Base-by-base conservation (phyloP, 1,140 invertebrate species). In the Cotesia typhae region DNA sequence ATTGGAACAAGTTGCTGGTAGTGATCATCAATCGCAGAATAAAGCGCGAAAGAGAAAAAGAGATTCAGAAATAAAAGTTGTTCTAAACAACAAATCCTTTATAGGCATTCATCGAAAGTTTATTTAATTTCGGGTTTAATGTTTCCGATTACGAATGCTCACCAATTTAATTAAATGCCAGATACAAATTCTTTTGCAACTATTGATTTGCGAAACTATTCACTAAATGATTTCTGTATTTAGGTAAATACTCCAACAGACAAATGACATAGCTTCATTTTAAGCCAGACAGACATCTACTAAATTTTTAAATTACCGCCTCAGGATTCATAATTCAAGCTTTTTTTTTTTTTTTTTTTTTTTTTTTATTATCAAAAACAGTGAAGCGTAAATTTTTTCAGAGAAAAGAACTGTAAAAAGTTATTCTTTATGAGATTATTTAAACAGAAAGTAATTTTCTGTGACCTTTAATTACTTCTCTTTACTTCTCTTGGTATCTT, bases 41-140 rank as follows among this genome's bases (percentile, higher is more conserved):
- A 59, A 9, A 59, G 57, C 4, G 9, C 10, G 53, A 14, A 20
- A 55, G 57, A 59, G 57, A 59, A 9, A 59, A 20, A 59, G 14
- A 59, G 20, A 28, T 59, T 59, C 17, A 1, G 14, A 4, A 59
- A 59, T 59, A 59, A 59, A 59, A 59, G 57, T 28, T 4, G 57
- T 59, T 6, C 20, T 9, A 20, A 10, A 9, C 17, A 17, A 59
- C 41, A 47, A 47, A 47, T 47, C 6, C 41, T 47, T 28, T 28
- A 47, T 47, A 47, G 10, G 41, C 41, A 10, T 59, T 4, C 28
- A 20, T 9, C 57, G 7, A 59, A 53, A 67, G 64, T 72, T 67
- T 67, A 63, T 72, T 38, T 67, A 72, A 72, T 72, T 72, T 57
- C 20, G 47, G 53, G 55, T 53, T 72, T 38, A 72, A 63, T 65